Evolutionary conservation across 2,113 vertebrate genomes (phyloP).

Genomic region (Oryctolagus cuniculus): DNA sequence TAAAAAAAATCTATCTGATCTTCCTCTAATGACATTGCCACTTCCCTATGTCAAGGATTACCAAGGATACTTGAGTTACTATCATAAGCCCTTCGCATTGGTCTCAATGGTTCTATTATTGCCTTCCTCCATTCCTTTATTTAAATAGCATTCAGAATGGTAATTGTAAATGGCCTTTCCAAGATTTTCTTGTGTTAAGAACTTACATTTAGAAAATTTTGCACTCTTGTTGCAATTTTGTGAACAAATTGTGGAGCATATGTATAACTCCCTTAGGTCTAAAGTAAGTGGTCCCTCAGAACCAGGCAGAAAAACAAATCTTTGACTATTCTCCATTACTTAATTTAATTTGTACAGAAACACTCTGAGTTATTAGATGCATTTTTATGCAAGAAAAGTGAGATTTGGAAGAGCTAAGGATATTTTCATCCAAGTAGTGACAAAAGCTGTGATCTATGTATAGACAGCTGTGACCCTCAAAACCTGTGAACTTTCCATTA

Average conservation of each 20-base stretch:
- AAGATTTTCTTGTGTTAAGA: neutral
- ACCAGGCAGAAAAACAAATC: neutral
- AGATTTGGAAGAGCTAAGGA: neutral
- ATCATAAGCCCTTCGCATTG: too few relatives aligned
- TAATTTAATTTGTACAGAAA: neutral
- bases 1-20: neutral
- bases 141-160: neutral
- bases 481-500: neutral
- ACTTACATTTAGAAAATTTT: neutral
- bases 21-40: accelerated
- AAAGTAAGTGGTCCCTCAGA: neutral
- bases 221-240: neutral
- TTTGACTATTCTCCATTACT: neutral
- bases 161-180: neutral
- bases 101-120: neutral
- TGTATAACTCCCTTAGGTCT: neutral
- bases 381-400: neutral
- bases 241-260: neutral
- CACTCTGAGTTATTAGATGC: neutral
- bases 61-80: neutral
- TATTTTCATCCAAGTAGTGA: neutral
- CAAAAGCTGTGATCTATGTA: neutral
- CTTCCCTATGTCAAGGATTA: neutral
- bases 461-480: neutral
- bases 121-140: neutral